Conservation (phyloP, 2,888 invertebrate species). For the Scaptomyza parva region DNA sequence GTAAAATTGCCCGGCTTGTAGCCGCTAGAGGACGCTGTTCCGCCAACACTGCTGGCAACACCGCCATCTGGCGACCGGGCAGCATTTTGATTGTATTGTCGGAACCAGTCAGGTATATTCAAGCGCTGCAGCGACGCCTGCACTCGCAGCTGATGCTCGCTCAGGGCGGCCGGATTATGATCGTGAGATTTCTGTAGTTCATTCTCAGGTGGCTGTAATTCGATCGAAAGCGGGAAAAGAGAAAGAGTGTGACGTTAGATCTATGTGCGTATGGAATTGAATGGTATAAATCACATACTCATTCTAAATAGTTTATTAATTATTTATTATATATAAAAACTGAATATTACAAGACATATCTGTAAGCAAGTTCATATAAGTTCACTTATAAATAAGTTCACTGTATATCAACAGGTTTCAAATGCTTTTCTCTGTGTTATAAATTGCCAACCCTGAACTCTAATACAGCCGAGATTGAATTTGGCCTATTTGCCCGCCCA, state of each 20-base stretch:
- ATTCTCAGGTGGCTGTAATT: slow-evolving; percentile 94
- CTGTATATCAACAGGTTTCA: slow-evolving; percentile 38
- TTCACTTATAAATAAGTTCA: not conserved
- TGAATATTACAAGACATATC: not conserved
- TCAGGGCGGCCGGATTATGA: slow-evolving; percentile 89
- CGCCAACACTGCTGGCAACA: slow-evolving; percentile 8
- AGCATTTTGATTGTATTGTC: slow-evolving; percentile 84
- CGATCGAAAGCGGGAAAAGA: slow-evolving; percentile 1
- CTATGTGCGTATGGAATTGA: too few relatives aligned
- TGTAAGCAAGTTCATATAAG: not conserved
- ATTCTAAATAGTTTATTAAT: too few relatives aligned
- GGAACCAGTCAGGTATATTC: slow-evolving; percentile 98
- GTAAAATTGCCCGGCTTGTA: slow-evolving; percentile 91
- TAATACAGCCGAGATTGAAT: slow-evolving; percentile 17
- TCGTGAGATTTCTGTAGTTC: slow-evolving; percentile 91
- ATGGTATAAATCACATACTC: too few relatives aligned
- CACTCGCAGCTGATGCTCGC: slow-evolving; percentile 97
- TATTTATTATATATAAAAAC: too few relatives aligned
- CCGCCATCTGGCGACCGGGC: slow-evolving; percentile 70
- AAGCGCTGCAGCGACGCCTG: slow-evolving; percentile 96
- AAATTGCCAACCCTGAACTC: slow-evolving; percentile 11
- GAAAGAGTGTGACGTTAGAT: not conserved
- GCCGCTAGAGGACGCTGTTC: slow-evolving; percentile 39
- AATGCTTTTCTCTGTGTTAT: not conserved
- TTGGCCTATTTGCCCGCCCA: not conserved